These are phyloP conservation scores for Sinocyclocheilus rhinocerous DNA, from an alignment of 2,113 vertebrate genomes.

Conservation along the genomic window DNA sequence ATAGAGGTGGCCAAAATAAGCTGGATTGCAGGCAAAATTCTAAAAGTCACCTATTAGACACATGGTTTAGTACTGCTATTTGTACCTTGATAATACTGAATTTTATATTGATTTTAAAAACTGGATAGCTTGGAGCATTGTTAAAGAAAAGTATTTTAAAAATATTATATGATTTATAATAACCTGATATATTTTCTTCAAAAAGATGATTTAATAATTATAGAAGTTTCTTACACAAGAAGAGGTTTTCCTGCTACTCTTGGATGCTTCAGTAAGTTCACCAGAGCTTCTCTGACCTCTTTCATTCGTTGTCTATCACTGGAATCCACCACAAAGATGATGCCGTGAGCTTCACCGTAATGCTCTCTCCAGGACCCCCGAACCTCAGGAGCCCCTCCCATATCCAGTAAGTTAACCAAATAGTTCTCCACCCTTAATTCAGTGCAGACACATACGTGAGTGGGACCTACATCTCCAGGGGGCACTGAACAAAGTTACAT, in stretches of 20 bases:
- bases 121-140: neutral
- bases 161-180: too few relatives aligned
- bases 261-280: slow-evolving; percentile 80
- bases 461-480: slow-evolving; percentile 68
- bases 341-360: slow-evolving; percentile 78
- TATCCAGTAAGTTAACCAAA: slow-evolving; percentile 83
- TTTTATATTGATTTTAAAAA: neutral
- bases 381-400: slow-evolving; percentile 73
- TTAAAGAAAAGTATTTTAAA: too few relatives aligned
- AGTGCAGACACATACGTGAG: slow-evolving; percentile 69
- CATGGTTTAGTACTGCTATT: neutral
- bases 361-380: slow-evolving; percentile 77
- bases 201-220: neutral
- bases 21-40: slow-evolving; percentile 1
- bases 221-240: slow-evolving; percentile 79
- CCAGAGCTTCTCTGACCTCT: slow-evolving; percentile 81
- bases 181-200: neutral
- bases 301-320: slow-evolving; percentile 77
- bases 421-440: slow-evolving; percentile 82
- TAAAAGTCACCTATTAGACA: neutral
- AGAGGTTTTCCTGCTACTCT: slow-evolving; percentile 87
- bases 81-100: neutral
- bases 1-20: slow-evolving; percentile 6
- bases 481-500: slow-evolving; percentile 69
- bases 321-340: slow-evolving; percentile 91